Evolutionary conservation across 2,797 vertebrate species (phyloP), one percentile per base, ranked within the genome.

Genomic region (Urophycis tenuis): DNA sequence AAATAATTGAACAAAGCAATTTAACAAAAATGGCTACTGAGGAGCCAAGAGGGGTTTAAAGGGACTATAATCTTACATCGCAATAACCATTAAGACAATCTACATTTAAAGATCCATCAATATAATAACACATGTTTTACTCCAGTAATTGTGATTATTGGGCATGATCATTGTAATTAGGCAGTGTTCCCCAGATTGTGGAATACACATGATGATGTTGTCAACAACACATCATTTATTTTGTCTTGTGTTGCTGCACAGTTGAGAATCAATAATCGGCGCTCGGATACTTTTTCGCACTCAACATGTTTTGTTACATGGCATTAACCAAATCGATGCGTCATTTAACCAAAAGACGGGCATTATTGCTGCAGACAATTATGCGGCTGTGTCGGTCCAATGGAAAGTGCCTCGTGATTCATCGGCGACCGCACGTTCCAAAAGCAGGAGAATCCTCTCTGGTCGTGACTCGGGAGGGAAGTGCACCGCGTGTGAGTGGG

Each of bases 361-460:
- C 60, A 71, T 75, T 74, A 84, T 77, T 81, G 35, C 33, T 73
- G 31, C 39, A 73, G 41, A 53, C 64, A 25, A 80, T 25, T 41
- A 78, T 74, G 39, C 76, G 77, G 30, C 32, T 72, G 83, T 67
- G 60, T 6, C 10, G 17, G 67, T 6, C 64, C 76, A 73, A 78
- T 78, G 41, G 10, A 34, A 36, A 71, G 17, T 30, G 81, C 84
- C 30, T 84, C 36, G 80, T 82, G 78, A 82, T 11, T 81, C 77
- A 84, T 79, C 74, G 75, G 81, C 45, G 73, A 33, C 49, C 45
- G 25, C 78, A 78, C 49, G 76, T 69, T 70, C 74, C 81, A 34
- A 74, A 79, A 82, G 53, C 35, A 31, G 80, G 79, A 84, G 82
- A 79, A 70, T 81, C 60, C 71, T 75, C 75, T 73, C 45, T 5